A percentile compares a stretch with the other conserved stretches of the same genome.
phyloP scores from a whole-genome alignment of 2,113 vertebrate genomes.

The Cottus gobio region DNA sequence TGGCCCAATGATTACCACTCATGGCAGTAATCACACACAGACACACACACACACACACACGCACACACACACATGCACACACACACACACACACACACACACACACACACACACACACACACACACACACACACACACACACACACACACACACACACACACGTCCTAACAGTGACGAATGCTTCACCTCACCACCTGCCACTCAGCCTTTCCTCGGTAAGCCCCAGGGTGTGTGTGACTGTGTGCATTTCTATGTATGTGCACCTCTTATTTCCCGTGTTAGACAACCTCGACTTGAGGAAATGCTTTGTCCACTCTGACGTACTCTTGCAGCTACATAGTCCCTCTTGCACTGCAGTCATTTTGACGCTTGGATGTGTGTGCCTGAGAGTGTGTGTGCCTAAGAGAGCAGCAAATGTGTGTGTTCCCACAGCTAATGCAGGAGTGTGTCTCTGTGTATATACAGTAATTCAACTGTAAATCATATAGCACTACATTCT shows the following conservation, averaged over 20 bases:
- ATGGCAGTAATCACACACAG: constrained; percentile 29
- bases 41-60: constrained; percentile 24
- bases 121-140: constrained; percentile 10
- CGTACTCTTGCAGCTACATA: constrained; percentile 1
- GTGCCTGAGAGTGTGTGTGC: neutral
- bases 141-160: constrained; percentile 27
- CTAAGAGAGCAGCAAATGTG: neutral
- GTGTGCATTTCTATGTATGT: constrained; percentile 18
- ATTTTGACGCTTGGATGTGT: neutral
- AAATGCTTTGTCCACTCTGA: constrained; percentile 39
- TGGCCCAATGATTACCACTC: constrained; percentile 36
- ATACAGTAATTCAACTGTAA: constrained; percentile 7
- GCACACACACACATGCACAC: constrained; percentile 24
- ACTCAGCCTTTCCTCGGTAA: constrained; percentile 50
- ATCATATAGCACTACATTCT: neutral
- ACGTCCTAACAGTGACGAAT: constrained; percentile 55
- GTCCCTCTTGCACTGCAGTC: constrained; percentile 16
- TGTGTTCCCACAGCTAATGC: neutral
- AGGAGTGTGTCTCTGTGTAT: neutral
- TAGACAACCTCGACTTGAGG: constrained; percentile 19
- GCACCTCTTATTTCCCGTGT: constrained; percentile 42
- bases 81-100: constrained; percentile 23
- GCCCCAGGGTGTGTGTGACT: constrained; percentile 36
- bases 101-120: constrained; percentile 6
- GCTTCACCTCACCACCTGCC: constrained; percentile 58